A percentile compares a stretch with the other conserved stretches of the same genome.
Conservation (phyloP, 2,888 invertebrate genomes). For the Amphipyra berbera region DNA sequence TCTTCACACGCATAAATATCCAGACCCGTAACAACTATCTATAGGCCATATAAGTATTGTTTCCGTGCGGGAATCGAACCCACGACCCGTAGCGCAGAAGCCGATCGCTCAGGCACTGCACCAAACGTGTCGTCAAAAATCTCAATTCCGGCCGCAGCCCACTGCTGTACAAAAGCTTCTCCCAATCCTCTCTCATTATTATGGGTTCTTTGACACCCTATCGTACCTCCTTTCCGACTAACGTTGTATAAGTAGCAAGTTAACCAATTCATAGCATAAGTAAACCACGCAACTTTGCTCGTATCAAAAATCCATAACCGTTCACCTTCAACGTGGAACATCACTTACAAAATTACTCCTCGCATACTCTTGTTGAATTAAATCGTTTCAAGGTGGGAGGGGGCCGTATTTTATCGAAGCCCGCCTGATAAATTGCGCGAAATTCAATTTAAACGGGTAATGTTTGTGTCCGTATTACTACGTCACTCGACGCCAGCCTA, state of each 20-base stretch:
- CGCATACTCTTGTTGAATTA: constrained; percentile 74
- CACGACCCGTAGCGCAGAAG: too few species aligned
- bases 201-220: neutral
- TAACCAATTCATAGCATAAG: neutral
- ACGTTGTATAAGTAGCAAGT: too few species aligned
- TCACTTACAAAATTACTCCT: constrained; percentile 75
- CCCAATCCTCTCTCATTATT: too few species aligned
- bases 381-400: constrained; percentile 73
- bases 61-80: too few species aligned
- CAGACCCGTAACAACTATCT: too few species aligned
- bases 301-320: constrained; percentile 30
- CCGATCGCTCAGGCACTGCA: too few species aligned
- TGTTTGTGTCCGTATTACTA: constrained; percentile 87
- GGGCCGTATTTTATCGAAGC: constrained; percentile 79
- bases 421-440: constrained; percentile 83
- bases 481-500: constrained; percentile 81
- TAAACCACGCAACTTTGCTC: neutral
- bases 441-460: constrained; percentile 89
- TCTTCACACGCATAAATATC: too few species aligned
- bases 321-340: constrained; percentile 53
- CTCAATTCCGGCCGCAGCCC: too few species aligned
- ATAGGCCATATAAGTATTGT: too few species aligned
- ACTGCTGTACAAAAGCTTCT: too few species aligned
- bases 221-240: too few species aligned
- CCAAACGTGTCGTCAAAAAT: too few species aligned